These are phyloP conservation scores for Sterna hirundo DNA, from an alignment of 2,113 vertebrate species.

Conservation along the genomic window DNA sequence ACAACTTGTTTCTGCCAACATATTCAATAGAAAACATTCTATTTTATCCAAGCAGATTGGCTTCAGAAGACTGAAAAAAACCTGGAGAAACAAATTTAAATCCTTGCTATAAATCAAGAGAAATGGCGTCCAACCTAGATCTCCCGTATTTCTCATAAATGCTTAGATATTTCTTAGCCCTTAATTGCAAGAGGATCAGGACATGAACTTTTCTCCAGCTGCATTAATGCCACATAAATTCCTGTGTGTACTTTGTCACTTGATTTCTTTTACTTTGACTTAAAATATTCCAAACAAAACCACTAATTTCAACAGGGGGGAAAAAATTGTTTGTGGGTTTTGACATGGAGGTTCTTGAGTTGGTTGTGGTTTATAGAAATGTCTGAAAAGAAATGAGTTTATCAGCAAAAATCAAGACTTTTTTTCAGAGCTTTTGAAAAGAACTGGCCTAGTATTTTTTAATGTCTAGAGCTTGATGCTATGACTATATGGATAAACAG, in stretches of 20 bases:
- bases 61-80: neutral
- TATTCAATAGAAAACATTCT: neutral
- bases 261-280: neutral
- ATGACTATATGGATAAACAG: neutral
- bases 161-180: neutral
- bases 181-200: neutral
- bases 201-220: neutral
- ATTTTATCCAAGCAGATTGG: neutral
- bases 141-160: neutral
- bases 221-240: neutral
- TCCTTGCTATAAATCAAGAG: neutral
- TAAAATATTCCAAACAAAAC: neutral
- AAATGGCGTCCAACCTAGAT: neutral
- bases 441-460: neutral
- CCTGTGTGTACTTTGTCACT: neutral
- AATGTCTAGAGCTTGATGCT: neutral
- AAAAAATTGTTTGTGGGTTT: neutral
- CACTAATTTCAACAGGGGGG: neutral
- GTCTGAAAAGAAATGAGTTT: neutral
- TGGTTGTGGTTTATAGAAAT: neutral
- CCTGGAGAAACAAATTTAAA: neutral
- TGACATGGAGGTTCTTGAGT: neutral
- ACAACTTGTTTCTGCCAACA: neutral
- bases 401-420: neutral
- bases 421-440: neutral